Percentiles rank a stretch among this genome's conserved stretches.
phyloP scores from a whole-genome alignment of 2,113 vertebrate species.

The Micromys minutus region DNA sequence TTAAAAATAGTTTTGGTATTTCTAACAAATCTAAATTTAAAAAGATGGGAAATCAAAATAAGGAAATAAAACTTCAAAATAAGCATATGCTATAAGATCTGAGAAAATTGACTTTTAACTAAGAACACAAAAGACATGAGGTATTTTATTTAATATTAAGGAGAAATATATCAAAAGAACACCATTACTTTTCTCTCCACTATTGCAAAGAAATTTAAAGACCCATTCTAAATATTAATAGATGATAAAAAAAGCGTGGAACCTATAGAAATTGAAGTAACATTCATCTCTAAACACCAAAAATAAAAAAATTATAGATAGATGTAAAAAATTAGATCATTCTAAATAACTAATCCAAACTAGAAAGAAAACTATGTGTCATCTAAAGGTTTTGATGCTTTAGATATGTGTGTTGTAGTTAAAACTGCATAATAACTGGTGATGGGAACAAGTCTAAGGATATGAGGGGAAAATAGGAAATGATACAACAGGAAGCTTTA shows the following conservation, averaged over 20 bases:
- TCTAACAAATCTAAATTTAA: not conserved
- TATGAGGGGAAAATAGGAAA: not conserved
- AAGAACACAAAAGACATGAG: not conserved
- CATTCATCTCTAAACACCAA: not conserved
- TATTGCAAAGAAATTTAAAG: not conserved
- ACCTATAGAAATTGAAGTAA: not conserved
- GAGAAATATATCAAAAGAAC: not conserved
- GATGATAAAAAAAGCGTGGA: not conserved
- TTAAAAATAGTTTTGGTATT: not conserved
- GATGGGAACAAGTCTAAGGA: not conserved
- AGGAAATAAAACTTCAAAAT: not conserved
- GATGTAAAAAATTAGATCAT: not conserved
- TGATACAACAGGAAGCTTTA: not conserved
- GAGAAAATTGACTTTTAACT: not conserved
- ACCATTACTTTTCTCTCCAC: not conserved
- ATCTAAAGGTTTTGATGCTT: not conserved
- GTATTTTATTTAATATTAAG: not conserved
- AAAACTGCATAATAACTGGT: not conserved
- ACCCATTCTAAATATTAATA: not conserved
- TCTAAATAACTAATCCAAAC: not conserved
- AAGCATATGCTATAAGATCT: not conserved
- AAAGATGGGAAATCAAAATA: not conserved
- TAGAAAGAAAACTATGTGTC: not conserved
- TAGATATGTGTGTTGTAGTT: not conserved
- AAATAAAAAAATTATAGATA: not conserved